Conservation (phyloP, 1,140 invertebrate genomes). For the Cherax destructor region DNA sequence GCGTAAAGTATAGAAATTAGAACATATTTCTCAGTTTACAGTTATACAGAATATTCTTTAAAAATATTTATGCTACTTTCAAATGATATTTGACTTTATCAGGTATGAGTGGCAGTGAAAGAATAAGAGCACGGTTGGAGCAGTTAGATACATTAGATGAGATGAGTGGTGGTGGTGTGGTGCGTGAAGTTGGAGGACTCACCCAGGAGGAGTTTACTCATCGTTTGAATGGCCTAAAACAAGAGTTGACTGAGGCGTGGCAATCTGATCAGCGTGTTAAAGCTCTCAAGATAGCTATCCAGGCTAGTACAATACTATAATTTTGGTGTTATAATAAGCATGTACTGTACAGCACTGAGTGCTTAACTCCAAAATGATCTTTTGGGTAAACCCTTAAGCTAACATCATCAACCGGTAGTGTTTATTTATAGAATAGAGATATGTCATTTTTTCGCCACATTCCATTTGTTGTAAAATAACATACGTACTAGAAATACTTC, state of each 20-base stretch:
- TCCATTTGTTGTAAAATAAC: neutral
- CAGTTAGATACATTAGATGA: constrained; percentile 97
- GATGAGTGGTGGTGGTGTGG: constrained; percentile 88
- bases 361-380: no score
- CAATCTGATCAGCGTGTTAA: constrained; percentile 95
- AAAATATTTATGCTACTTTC: neutral
- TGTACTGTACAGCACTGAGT: no score
- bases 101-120: constrained; percentile 60
- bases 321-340: no score
- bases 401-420: no score
- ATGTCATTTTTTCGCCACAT: no score
- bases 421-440: neutral
- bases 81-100: neutral
- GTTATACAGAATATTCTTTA: neutral
- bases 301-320: constrained; percentile 76
- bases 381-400: no score
- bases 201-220: constrained; percentile 94
- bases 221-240: constrained; percentile 91
- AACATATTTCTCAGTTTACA: no score
- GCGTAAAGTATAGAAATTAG: no score
- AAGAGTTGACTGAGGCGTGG: constrained; percentile 92
- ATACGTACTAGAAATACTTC: no score
- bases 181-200: constrained; percentile 83
- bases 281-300: constrained; percentile 96
- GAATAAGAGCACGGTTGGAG: constrained; percentile 81